A percentile compares a stretch with the other conserved stretches of the same genome.
Evolutionary conservation across 2,113 vertebrate genomes (phyloP).

Genomic region (Spheniscus mendiculus): DNA sequence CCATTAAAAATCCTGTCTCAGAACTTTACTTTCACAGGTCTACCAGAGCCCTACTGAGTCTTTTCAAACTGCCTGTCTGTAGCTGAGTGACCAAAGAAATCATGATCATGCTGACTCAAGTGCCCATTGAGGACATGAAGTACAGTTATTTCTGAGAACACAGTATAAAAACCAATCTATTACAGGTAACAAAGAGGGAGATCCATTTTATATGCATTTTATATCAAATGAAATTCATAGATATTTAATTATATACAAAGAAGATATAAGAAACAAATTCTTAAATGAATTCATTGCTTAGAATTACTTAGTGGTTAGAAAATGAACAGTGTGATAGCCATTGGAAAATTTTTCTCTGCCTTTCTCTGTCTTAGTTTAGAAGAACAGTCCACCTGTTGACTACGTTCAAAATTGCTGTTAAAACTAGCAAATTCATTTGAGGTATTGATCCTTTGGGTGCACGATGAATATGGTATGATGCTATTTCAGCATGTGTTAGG

Average conservation of each 20-base stretch:
- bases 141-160: conserved; percentile 3
- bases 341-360: neutral
- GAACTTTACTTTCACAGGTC: conserved; percentile 2
- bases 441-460: neutral
- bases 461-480: neutral
- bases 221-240: neutral
- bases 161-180: neutral
- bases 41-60: neutral
- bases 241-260: neutral
- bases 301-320: neutral
- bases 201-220: neutral
- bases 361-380: neutral
- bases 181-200: neutral
- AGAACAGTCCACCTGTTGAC: neutral
- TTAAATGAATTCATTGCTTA: neutral
- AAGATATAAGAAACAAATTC: neutral
- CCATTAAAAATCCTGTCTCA: neutral
- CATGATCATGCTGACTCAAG: neutral
- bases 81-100: neutral
- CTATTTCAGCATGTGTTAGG: neutral
- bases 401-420: neutral
- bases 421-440: neutral
- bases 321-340: neutral
- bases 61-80: neutral
- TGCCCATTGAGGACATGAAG: neutral